Conservation (phyloP, 2,113 vertebrate genomes). For the Anhinga anhinga region DNA sequence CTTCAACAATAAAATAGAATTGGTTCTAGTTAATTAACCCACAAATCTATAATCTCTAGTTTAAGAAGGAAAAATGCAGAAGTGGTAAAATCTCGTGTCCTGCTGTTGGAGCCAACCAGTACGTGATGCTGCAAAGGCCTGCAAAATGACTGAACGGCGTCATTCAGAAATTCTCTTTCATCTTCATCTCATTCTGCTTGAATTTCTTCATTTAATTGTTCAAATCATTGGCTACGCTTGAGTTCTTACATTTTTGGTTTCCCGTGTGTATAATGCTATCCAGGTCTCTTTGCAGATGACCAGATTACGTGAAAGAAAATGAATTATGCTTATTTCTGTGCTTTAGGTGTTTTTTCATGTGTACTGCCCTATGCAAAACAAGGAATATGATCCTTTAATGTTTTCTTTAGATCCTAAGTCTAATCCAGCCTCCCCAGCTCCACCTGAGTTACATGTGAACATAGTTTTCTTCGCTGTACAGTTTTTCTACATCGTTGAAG, state of each 20-base stretch:
- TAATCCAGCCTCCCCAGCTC: slow-evolving; percentile 34
- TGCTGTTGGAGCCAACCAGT: neutral
- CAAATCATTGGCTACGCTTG: neutral
- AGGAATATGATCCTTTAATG: slow-evolving; percentile 31
- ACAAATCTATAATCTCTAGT: neutral
- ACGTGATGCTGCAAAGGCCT: neutral
- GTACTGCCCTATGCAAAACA: slow-evolving; percentile 48
- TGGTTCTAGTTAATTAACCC: neutral
- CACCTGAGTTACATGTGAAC: neutral
- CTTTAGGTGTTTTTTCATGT: slow-evolving; percentile 32
- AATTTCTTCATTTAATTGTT: slow-evolving; percentile 22
- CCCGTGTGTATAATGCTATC: neutral
- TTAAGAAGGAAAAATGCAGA: neutral
- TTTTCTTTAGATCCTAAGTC: slow-evolving; percentile 47
- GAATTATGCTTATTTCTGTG: slow-evolving; percentile 54
- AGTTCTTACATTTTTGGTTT: neutral
- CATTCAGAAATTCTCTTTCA: neutral
- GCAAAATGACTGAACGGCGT: fast-evolving
- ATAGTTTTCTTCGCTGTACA: fast-evolving
- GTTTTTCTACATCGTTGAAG: neutral
- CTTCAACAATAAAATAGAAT: neutral
- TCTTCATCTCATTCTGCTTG: slow-evolving; percentile 17
- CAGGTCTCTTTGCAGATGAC: slow-evolving; percentile 17
- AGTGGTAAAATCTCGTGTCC: neutral
- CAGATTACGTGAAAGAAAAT: slow-evolving; percentile 46